A percentile compares a stretch with the other conserved stretches of the same genome.
phyloP scores from a whole-genome alignment of 1,140 invertebrate species.

The Drosophila tsacasi region DNA sequence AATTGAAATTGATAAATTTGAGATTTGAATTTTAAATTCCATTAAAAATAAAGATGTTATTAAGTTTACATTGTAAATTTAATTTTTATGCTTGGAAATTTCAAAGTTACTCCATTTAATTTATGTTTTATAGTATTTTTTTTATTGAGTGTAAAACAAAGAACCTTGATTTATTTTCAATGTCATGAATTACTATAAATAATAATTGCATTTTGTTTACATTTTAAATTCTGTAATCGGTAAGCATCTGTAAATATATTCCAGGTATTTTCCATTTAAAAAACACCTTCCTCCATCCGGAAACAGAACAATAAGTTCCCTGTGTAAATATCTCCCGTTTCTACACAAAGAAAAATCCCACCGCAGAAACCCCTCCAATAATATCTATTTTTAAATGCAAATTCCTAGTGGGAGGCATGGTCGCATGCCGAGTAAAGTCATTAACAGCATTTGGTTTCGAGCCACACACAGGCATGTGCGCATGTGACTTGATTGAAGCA shows the following conservation, averaged over 20 bases:
- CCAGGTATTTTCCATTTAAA: not conserved
- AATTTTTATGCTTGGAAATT: not conserved
- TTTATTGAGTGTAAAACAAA: not conserved
- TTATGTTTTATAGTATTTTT: too few relatives aligned
- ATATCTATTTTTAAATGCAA: conserved; percentile 59
- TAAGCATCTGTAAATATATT: conserved; percentile 1
- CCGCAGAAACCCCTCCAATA: conserved; percentile 2
- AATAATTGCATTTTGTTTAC: not conserved
- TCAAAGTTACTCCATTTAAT: not conserved
- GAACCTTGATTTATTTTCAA: conserved; percentile 8
- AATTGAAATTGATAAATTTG: not conserved
- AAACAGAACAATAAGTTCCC: not conserved
- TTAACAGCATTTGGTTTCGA: conserved; percentile 51
- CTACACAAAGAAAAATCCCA: conserved; percentile 17
- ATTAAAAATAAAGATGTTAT: too few relatives aligned
- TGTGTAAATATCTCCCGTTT: conserved; percentile 7
- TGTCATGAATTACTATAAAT: conserved; percentile 4
- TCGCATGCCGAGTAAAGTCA: conserved; percentile 65
- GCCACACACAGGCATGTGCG: conserved; percentile 6
- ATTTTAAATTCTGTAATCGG: not conserved
- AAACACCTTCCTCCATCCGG: conserved; percentile 16
- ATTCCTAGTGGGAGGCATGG: conserved; percentile 43
- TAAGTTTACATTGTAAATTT: too few relatives aligned
- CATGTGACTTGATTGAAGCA: conserved; percentile 63
- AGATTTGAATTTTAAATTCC: not conserved